These are phyloP conservation scores for Paramormyrops hopkinsi DNA, from an alignment of 2,797 vertebrate genomes.

Conservation along the genomic window DNA sequence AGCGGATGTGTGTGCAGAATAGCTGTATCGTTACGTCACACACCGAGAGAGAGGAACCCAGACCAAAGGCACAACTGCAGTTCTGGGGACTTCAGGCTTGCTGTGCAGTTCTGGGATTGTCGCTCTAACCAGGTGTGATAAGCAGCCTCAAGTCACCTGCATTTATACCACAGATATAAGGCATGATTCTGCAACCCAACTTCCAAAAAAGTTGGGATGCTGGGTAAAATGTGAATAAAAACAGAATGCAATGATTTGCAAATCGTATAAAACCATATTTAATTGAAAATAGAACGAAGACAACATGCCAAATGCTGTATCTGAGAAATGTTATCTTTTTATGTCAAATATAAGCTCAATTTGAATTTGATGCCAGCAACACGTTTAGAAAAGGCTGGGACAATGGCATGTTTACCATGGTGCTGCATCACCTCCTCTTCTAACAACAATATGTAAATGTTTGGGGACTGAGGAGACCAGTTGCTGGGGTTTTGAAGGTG, in stretches of 20 bases:
- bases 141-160: not conserved
- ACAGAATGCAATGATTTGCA: not conserved
- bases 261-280: not conserved
- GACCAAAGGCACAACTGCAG: not conserved
- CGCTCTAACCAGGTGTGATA: not conserved
- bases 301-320: not conserved
- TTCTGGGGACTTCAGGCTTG: not conserved
- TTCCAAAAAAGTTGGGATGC: not conserved
- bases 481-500: not conserved
- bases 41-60: not conserved
- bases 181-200: not conserved
- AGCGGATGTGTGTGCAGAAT: not conserved
- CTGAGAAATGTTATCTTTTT: not conserved
- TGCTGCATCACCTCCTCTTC: not conserved
- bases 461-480: not conserved
- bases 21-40: not conserved
- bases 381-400: not conserved
- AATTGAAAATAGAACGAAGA: not conserved
- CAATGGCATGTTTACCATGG: not conserved
- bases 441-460: not conserved
- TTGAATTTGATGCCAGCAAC: not conserved
- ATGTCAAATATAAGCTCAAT: not conserved
- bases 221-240: not conserved
- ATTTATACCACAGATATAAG: not conserved
- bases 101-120: not conserved